Evolutionary conservation across 2,797 vertebrate species (phyloP), one percentile per base, ranked within the genome.

Genomic region (Tamandua tetradactyla): DNA sequence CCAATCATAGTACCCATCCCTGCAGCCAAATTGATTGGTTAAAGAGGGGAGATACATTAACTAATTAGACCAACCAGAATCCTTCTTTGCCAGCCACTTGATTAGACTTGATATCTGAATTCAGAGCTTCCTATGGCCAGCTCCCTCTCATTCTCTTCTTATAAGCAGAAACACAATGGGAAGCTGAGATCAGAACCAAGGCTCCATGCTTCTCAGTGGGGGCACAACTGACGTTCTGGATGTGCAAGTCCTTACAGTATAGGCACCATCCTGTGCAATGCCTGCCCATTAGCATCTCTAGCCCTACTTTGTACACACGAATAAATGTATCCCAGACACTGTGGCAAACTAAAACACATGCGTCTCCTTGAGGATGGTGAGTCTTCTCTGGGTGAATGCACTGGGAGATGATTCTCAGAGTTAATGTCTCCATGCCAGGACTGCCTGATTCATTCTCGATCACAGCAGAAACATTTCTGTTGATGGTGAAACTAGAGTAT

Each of bases 11-110:
- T 2, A 3, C 30, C 18, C 15, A 7, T 17, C 22, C 7, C 57
- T 25, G 3, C 2, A 3, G 52, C 18, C 64, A 10, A 2, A 2
- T 1, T 10, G n/a, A 55, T 8, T 10, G 30, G 23, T 6, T 27
- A 44, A 87, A 12, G 44, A 2, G 0, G 5, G 14, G 18, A 13
- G 7, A 10, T 5, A 32, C 8, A 4, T 10, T 20, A 8, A 55
- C 49, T 9, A 17, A 32, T 1, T 22, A 30, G 22, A 27, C 42
- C 71, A 72, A 44, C 12, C 44, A 25, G 71, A 72, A 25, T 40
- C 71, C 40, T 72, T 72, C 14, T 30, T 88, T 68, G 6, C n/a
- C 22, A 68, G 42, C 11, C 37, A 23, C 15, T 61, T 35, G 57
- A 27, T n/a, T 30, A 59, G 42, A 62, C n/a, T 44, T 49, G 20